phyloP scores from a whole-genome alignment of 2,113 vertebrate genomes.

The Ictalurus furcatus region DNA sequence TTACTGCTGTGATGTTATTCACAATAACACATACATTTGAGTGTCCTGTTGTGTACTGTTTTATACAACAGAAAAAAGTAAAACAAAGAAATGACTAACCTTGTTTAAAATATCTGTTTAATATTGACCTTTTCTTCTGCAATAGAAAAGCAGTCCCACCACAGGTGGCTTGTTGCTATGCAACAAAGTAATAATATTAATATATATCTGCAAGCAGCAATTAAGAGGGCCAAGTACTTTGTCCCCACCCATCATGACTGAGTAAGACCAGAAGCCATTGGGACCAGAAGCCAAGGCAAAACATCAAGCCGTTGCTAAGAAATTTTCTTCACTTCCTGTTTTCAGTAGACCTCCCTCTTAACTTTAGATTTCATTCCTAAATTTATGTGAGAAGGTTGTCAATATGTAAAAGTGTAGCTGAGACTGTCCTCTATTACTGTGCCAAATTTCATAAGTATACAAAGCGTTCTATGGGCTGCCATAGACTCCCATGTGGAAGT shows the following conservation, averaged over 20 bases:
- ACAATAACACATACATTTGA: not conserved
- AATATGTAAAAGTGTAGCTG: no score
- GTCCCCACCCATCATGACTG: not conserved
- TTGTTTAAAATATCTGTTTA: not conserved
- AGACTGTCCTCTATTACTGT: not conserved
- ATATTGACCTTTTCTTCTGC: not conserved
- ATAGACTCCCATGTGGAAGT: not conserved
- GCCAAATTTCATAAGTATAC: not conserved
- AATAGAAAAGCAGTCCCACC: not conserved
- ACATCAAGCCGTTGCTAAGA: not conserved
- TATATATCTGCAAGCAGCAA: not conserved
- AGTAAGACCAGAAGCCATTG: not conserved
- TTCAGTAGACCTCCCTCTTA: not conserved
- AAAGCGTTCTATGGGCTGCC: not conserved
- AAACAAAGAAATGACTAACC: no score
- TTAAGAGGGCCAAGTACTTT: not conserved
- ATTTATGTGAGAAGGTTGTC: no score
- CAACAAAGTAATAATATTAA: slow-evolving; percentile 1
- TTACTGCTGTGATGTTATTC: not conserved
- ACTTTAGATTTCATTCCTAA: not conserved
- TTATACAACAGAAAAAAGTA: not conserved
- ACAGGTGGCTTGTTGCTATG: not conserved
- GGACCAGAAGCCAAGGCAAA: not conserved
- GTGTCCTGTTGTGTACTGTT: not conserved
- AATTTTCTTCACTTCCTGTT: not conserved